phyloP scores from a whole-genome alignment of 2,113 vertebrate species.

The Dicrurus megarhynchus region DNA sequence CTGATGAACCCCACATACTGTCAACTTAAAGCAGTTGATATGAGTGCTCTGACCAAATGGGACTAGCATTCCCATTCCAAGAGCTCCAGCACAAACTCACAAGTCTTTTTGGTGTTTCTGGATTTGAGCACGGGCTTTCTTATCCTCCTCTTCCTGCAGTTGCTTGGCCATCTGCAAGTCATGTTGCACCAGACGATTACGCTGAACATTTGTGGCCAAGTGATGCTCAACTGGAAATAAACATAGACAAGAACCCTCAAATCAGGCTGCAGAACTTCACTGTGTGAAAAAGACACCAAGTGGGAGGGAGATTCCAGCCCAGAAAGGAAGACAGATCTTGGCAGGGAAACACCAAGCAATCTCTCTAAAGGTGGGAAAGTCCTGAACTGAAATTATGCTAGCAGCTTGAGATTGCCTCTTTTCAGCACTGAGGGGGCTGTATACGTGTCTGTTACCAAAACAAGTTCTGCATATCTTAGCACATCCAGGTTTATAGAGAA shows the following conservation, averaged over 20 bases:
- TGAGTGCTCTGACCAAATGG: background rate
- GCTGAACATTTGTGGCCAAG: constrained; percentile 92
- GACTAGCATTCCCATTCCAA: background rate
- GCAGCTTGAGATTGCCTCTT: background rate
- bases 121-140: constrained; percentile 81
- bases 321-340: background rate
- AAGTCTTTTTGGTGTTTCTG: constrained; percentile 81
- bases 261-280: background rate
- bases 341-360: background rate
- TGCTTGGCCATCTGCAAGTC: constrained; percentile 93
- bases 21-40: background rate
- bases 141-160: constrained; percentile 92
- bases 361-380: constrained; percentile 18
- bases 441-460: background rate
- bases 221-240: constrained; percentile 90
- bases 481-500: background rate
- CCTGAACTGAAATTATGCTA: background rate
- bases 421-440: background rate
- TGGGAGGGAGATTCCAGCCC: background rate
- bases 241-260: background rate
- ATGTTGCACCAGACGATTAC: constrained; percentile 90
- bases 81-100: constrained; percentile 72
- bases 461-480: background rate
- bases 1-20: background rate
- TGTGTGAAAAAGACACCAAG: background rate